Percentiles rank a stretch among this genome's conserved stretches.
These are phyloP conservation scores for Pristionchus exspectatus DNA, from an alignment of 2,888 invertebrate species.

Conservation along the genomic window DNA sequence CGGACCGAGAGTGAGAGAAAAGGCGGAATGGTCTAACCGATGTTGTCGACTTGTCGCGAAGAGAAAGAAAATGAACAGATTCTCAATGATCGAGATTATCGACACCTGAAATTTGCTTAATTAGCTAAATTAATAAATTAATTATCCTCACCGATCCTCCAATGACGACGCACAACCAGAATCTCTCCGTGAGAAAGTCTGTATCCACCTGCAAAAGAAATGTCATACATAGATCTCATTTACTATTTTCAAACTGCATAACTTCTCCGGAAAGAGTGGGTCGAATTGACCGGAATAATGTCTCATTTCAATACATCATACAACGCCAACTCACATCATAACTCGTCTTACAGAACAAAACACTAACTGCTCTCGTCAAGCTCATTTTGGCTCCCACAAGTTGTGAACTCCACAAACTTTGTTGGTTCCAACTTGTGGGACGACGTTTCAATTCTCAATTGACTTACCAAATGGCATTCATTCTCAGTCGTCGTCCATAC, in stretches of 20 bases:
- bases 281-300: background rate
- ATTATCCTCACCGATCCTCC: constrained; percentile 33
- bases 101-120: constrained; percentile 58
- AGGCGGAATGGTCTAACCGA: constrained; percentile 56
- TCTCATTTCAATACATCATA: background rate
- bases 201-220: constrained; percentile 43
- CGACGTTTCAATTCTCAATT: background rate
- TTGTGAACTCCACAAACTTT: too few species aligned
- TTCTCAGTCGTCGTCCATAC: background rate
- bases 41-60: constrained; percentile 68
- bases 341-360: background rate
- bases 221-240: background rate
- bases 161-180: constrained; percentile 53
- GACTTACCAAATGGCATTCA: constrained; percentile 7
- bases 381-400: too few species aligned
- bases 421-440: too few species aligned
- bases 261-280: background rate
- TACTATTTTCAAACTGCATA: background rate
- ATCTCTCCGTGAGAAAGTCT: constrained; percentile 52
- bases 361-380: background rate
- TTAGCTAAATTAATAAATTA: background rate
- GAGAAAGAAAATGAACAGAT: constrained; percentile 66
- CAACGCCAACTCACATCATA: background rate
- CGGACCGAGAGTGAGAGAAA: background rate
- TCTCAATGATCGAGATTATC: constrained; percentile 65